Evolutionary conservation across 2,888 invertebrate species (phyloP).

Genomic region (Chaitophorus viminalis): DNA sequence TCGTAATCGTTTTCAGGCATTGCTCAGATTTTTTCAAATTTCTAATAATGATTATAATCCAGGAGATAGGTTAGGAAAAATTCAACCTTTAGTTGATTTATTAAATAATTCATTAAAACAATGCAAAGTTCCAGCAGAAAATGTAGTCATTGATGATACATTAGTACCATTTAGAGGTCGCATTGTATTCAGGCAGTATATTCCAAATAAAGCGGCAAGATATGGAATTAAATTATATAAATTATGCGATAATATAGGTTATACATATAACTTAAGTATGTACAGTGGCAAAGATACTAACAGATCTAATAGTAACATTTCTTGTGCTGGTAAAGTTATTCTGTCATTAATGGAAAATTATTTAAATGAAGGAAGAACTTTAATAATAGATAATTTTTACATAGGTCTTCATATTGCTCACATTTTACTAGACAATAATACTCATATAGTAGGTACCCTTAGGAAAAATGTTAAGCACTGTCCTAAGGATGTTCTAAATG

Average conservation of each 20-base stretch:
- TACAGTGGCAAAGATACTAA: neutral
- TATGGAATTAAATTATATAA: slow-evolving; percentile 15
- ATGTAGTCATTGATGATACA: slow-evolving; percentile 22
- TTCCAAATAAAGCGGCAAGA: slow-evolving; percentile 13
- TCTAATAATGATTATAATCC: slow-evolving; percentile 20
- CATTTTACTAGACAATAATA: neutral
- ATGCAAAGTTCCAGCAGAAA: slow-evolving; percentile 5
- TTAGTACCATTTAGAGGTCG: slow-evolving; percentile 14
- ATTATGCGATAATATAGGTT: too few species aligned
- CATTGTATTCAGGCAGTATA: slow-evolving; percentile 9
- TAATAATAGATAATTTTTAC: slow-evolving; percentile 13
- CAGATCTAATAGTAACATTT: slow-evolving; percentile 6
- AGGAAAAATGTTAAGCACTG: neutral
- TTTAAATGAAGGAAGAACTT: slow-evolving; percentile 7
- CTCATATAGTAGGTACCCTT: slow-evolving; percentile 19
- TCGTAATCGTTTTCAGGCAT: neutral
- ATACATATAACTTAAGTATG: too few species aligned
- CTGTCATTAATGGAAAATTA: slow-evolving; percentile 15
- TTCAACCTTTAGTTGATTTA: slow-evolving; percentile 13
- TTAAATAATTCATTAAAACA: neutral
- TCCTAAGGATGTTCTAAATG: neutral
- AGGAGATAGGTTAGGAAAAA: slow-evolving; percentile 1
- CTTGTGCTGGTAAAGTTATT: neutral
- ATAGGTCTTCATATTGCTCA: slow-evolving; percentile 7
- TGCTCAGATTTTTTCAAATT: slow-evolving; percentile 6